A percentile compares a stretch with the other conserved stretches of the same genome.
Conservation (phyloP, 2,888 invertebrate genomes). For the Drosophila falleni region DNA sequence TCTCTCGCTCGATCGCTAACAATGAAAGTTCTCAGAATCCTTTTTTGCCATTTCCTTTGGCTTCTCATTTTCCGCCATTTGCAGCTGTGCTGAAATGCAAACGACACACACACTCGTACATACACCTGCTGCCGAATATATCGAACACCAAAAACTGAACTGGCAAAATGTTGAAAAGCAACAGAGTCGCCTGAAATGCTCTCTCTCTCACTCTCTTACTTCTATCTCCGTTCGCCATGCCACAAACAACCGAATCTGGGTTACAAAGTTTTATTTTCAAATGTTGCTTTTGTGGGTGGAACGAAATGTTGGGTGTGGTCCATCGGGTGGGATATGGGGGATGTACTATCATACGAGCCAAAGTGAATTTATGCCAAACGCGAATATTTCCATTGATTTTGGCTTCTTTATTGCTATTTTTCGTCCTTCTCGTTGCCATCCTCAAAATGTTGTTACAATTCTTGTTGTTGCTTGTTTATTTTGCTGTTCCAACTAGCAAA, state of each 20-base stretch:
- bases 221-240: background rate
- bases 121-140: slow-evolving; percentile 33
- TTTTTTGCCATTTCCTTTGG: slow-evolving; percentile 45
- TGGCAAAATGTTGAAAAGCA: slow-evolving; percentile 15
- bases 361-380: slow-evolving; percentile 76
- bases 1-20: slow-evolving; percentile 44
- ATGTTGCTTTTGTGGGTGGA: slow-evolving; percentile 47
- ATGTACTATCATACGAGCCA: slow-evolving; percentile 36
- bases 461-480: slow-evolving; percentile 28
- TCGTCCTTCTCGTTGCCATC: slow-evolving; percentile 45
- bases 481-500: slow-evolving; percentile 51
- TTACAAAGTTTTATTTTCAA: slow-evolving; percentile 72
- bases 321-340: background rate
- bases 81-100: slow-evolving; percentile 67
- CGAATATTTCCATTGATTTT: slow-evolving; percentile 79
- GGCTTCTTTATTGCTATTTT: slow-evolving; percentile 72
- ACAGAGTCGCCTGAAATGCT: slow-evolving; percentile 7
- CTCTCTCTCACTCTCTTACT: background rate
- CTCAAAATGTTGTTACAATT: slow-evolving; percentile 64
- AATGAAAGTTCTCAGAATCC: slow-evolving; percentile 51
- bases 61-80: slow-evolving; percentile 70
- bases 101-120: slow-evolving; percentile 32
- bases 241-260: slow-evolving; percentile 62
- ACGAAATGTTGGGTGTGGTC: slow-evolving; percentile 12
- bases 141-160: slow-evolving; percentile 41